Percentiles rank a stretch among this genome's conserved stretches.
Conservation (phyloP, 1,140 invertebrate species). For the Lepeophtheirus salmonis region DNA sequence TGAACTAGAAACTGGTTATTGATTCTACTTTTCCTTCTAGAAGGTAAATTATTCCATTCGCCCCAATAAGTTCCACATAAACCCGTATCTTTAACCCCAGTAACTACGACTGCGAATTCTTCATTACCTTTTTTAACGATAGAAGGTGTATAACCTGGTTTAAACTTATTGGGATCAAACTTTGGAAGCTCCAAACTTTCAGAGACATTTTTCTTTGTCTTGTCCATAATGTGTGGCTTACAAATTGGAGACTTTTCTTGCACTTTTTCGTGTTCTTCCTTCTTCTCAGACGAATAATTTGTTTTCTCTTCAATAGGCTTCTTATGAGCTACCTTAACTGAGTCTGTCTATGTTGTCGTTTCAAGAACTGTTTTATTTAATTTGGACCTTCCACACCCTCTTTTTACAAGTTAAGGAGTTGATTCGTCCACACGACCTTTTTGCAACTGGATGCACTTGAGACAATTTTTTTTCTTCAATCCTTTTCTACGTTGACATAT, state of each 20-base stretch:
- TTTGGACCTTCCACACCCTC: too few relatives aligned
- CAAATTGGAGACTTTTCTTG: not conserved
- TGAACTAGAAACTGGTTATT: not conserved
- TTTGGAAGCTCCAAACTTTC: slow-evolving; percentile 10
- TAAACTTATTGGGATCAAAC: slow-evolving; percentile 17
- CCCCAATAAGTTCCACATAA: slow-evolving; percentile 17
- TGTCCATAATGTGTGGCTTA: not conserved
- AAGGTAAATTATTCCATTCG: slow-evolving; percentile 8
- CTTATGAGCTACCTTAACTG: too few relatives aligned
- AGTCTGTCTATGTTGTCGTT: too few relatives aligned
- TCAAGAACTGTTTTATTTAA: too few relatives aligned
- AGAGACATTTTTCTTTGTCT: not conserved
- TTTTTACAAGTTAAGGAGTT: too few relatives aligned
- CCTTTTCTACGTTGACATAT: too few relatives aligned
- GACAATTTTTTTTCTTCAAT: too few relatives aligned
- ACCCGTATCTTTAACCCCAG: slow-evolving; percentile 17
- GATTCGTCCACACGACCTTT: too few relatives aligned
- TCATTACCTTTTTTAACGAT: slow-evolving; percentile 17
- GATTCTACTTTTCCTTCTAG: not conserved
- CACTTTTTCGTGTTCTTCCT: too few relatives aligned
- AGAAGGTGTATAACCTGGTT: slow-evolving; percentile 1
- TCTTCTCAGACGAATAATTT: too few relatives aligned
- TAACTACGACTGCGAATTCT: slow-evolving; percentile 14
- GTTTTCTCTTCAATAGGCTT: too few relatives aligned
- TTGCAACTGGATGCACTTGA: too few relatives aligned